Conservation (phyloP, 2,797 vertebrate species). For the Siniperca obscura region DNA sequence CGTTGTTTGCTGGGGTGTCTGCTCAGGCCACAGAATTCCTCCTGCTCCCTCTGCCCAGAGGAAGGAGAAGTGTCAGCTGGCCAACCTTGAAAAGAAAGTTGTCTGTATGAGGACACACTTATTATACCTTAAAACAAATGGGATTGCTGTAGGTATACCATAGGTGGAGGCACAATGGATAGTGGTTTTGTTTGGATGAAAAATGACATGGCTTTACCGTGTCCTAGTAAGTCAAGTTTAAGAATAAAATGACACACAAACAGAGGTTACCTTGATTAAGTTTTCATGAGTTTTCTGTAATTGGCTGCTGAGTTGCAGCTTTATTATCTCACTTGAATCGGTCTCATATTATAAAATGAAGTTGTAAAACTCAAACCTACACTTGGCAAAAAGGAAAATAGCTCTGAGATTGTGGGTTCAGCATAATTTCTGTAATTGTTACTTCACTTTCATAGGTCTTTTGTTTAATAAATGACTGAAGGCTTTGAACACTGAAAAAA, state of each 20-base stretch:
- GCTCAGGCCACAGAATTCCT: conserved; percentile 59
- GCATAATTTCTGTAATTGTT: not conserved
- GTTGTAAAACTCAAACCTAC: conserved; percentile 26
- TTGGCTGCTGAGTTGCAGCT: conserved; percentile 24
- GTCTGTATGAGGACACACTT: conserved; percentile 55
- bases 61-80: conserved; percentile 67
- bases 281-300: conserved; percentile 38
- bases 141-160: conserved; percentile 21
- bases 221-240: conserved; percentile 10
- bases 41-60: conserved; percentile 71
- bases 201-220: conserved; percentile 12
- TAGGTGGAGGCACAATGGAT: conserved; percentile 15
- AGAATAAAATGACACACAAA: conserved; percentile 23
- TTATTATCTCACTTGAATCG: conserved; percentile 30
- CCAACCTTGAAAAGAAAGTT: conserved; percentile 78
- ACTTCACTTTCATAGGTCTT: conserved; percentile 14
- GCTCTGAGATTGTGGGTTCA: conserved; percentile 18
- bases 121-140: conserved; percentile 61
- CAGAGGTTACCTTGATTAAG: conserved; percentile 26
- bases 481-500: not conserved
- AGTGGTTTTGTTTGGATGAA: conserved; percentile 29
- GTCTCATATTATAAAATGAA: conserved; percentile 25
- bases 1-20: conserved; percentile 57
- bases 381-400: conserved; percentile 19
- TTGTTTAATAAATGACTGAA: conserved; percentile 5